Evolutionary conservation across 2,113 vertebrate genomes (phyloP), one percentile per base, ranked within the genome.

Genomic region (Scomber japonicus): DNA sequence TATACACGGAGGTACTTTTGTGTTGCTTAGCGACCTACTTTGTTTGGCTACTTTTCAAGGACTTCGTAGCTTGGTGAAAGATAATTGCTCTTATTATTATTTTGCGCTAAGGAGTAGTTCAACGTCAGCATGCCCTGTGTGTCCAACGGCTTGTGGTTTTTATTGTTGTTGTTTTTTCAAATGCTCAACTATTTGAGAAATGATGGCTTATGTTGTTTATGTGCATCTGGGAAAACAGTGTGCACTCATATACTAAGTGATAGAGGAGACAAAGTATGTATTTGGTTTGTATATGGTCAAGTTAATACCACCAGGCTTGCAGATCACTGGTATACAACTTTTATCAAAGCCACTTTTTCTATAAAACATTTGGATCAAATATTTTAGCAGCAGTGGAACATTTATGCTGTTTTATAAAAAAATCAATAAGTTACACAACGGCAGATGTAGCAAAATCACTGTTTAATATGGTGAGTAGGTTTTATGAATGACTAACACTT

Each of bases 11-110:
- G 40, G 69, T 50, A 63, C 27, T n/a, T 45, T 17, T 51, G 57
- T 66, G 84, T 86, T 86, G 78, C 81, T 71, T 70, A 54, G 78
- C 11, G 53, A 78, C 79, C 79, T 50, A 63, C 35, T 81, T 72
- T 81, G 60, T 84, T 83, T 74, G 45, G 44, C 48, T 76, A 73
- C 67, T 48, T 71, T 64, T 59, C 51, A 11, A 57, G 31, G 53
- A 70, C 66, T 65, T 27, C 48, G 76, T 30, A 4, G n/a, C 24
- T 27, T 60, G 64, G 61, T 30, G 14, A 65, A 80, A 71, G 63
- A 71, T 80, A 78, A 78, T 78, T 17, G 45, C 27, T 66, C 4
- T 84, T 71, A 78, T 75, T 71, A 78, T 75, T 80, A 74, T 65
- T 75, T 79, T 76, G 76, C 70, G 68, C 81, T 56, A 61, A 45